Base-by-base conservation (phyloP, 1,140 invertebrate species). In the Scaptomyza graminum region DNA sequence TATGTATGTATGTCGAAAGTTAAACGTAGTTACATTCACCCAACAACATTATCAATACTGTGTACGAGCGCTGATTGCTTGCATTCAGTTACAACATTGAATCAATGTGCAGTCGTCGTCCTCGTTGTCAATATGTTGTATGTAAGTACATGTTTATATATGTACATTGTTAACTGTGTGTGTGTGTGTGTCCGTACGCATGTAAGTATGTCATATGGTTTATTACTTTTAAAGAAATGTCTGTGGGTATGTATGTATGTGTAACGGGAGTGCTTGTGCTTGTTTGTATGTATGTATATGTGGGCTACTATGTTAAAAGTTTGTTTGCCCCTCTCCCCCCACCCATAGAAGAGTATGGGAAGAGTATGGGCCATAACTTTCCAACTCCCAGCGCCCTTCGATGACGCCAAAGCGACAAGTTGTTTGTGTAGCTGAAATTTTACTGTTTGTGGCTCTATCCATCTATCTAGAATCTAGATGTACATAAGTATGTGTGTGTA, bases 231-330 rank as follows among this genome's bases (percentile, higher is more conserved):
- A 50, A 41, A 52, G 16, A 49, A 54, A 34, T 62, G 59, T 41
- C 28, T 60, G 39, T 46, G n/a, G 25, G 31, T 15, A 37, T 55
- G 31, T 49, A 18, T 62, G 34, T 62, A 28, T 54, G 41, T 28
- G 56, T 31, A 11, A 39, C 47, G 16, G 15, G 6, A 44, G 8
- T 50, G 5, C 25, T 31, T 31, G n/a, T n/a, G 25, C 11, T 28
- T 50, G 22, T 50, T 50, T 7, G 52, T 46, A 46, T 63, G 39
- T 62, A 41, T 59, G 60, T 78, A 66, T 79, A 85, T 84, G 73
- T 84, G 81, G 81, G 80, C 81, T 84, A 84, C 81, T 84, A 85
- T 85, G 80, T 76, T 84, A 85, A 83, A 84, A 83, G 72, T 85
- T 80, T 84, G 77, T 62, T 76, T 79, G 63, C 25, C 67, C 54